phyloP scores from a whole-genome alignment of 2,888 invertebrate genomes.

The Nephrotoma guestfalica region DNA sequence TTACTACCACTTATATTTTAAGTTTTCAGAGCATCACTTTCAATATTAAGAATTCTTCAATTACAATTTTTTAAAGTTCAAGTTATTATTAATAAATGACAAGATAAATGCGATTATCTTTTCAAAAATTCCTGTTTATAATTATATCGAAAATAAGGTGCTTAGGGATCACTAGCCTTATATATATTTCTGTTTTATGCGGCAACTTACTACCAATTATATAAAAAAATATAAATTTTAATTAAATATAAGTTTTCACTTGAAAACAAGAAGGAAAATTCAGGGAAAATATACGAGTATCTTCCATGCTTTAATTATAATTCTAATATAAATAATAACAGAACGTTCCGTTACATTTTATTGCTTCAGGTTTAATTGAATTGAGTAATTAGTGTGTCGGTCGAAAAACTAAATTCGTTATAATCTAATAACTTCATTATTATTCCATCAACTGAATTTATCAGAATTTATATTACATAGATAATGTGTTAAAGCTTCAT shows the following conservation, averaged over 20 bases:
- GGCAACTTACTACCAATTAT: not conserved
- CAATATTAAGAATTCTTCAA: no score
- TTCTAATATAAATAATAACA: not conserved
- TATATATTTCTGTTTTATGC: no score
- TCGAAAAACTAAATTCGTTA: not conserved
- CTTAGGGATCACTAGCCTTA: no score
- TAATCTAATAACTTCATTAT: not conserved
- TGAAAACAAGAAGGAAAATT: not conserved
- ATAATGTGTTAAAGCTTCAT: not conserved
- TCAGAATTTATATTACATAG: not conserved
- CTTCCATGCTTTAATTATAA: not conserved
- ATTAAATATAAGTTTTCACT: not conserved
- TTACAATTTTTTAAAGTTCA: no score
- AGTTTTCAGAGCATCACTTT: no score
- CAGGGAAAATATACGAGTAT: not conserved
- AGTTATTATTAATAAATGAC: no score
- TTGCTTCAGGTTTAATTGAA: not conserved
- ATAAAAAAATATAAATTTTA: not conserved
- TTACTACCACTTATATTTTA: no score
- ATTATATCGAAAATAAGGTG: no score
- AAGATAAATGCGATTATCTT: no score
- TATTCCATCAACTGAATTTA: not conserved
- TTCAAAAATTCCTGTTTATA: no score
- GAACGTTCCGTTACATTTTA: not conserved
- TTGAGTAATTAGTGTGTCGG: not conserved